Conservation (phyloP, 2,797 vertebrate species). For the Paguma larvata region DNA sequence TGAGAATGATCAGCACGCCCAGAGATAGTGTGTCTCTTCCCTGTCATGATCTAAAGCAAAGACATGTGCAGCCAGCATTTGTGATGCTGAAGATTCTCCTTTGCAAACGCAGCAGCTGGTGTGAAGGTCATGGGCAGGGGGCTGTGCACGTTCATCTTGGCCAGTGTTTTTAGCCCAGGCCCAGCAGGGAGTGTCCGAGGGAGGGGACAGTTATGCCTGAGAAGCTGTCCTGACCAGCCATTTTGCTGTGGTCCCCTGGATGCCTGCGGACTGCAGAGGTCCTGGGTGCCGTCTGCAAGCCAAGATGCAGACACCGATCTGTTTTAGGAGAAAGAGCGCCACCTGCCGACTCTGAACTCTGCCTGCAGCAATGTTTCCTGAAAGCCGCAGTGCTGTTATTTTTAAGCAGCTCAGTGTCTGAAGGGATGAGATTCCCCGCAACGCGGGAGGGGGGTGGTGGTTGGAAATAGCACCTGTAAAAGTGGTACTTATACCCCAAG, state of each 20-base stretch:
- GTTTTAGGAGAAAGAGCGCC: slow-evolving; percentile 66
- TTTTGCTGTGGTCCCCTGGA: not conserved
- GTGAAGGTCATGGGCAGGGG: not conserved
- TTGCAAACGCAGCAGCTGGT: not conserved
- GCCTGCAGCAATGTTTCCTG: not conserved
- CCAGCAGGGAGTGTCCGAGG: not conserved
- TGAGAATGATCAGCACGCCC: not conserved
- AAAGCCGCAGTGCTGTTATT: not conserved
- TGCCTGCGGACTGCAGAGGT: not conserved
- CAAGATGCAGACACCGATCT: not conserved
- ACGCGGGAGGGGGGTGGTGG: accelerated
- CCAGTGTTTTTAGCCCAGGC: not conserved
- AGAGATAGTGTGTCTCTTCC: not conserved
- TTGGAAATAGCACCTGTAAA: not conserved
- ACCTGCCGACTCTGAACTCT: slow-evolving; percentile 54
- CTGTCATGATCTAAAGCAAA: not conserved
- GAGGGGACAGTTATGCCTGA: no score
- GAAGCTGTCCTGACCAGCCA: not conserved
- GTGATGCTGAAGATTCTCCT: no score
- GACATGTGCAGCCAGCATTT: not conserved
- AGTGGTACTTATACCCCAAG: not conserved
- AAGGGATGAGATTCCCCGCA: not conserved
- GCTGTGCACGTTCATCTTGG: accelerated
- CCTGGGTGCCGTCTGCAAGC: not conserved
- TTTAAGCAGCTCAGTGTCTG: not conserved